Evolutionary conservation across 2,888 invertebrate species (phyloP).

Genomic region (Adineta ricciae): DNA sequence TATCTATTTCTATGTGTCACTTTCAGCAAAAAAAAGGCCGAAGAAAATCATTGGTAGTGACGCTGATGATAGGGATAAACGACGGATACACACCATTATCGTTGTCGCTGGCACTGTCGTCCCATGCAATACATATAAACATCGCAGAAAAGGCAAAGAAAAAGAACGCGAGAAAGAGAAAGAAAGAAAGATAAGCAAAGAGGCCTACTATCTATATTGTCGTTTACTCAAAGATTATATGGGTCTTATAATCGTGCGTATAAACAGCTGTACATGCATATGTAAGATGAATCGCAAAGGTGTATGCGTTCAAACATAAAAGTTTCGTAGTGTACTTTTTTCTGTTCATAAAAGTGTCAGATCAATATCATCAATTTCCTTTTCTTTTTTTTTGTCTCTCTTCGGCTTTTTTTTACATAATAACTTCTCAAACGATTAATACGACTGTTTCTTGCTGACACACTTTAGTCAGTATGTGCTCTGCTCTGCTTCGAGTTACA

Average conservation of each 20-base stretch:
- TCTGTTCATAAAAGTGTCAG: neutral
- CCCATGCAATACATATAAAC: neutral
- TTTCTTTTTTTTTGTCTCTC: neutral
- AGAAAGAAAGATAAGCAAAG: neutral
- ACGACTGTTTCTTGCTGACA: neutral
- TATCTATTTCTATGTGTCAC: neutral
- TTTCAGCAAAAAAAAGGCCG: neutral
- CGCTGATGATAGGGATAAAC: neutral
- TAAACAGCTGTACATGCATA: neutral
- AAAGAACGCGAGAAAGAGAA: neutral
- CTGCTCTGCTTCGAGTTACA: neutral
- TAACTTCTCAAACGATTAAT: neutral
- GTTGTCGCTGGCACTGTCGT: neutral
- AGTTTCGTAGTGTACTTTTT: neutral
- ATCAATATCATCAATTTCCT: neutral
- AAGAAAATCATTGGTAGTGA: neutral
- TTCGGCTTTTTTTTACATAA: neutral
- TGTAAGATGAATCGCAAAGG: neutral
- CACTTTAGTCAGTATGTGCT: neutral
- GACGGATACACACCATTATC: neutral
- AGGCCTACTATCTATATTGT: neutral
- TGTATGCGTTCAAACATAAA: neutral
- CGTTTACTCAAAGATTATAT: conserved; percentile 13
- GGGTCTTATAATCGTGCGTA: neutral
- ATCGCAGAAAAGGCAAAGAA: neutral